Conservation (phyloP, 2,888 invertebrate species). For the Acrocera orbiculus region DNA sequence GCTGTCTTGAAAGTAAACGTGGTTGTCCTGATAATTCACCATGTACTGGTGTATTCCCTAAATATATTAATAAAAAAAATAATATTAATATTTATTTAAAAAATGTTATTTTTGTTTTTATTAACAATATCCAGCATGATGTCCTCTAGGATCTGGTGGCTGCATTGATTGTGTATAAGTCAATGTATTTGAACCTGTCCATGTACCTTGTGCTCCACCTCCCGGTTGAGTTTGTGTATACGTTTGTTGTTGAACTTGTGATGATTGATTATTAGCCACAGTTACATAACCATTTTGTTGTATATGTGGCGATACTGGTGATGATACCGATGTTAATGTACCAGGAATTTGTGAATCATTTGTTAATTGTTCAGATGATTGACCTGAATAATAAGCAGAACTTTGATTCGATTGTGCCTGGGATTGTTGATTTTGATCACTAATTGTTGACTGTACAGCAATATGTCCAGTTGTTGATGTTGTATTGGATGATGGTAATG, state of each 20-base stretch:
- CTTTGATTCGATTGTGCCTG: slow-evolving; percentile 17
- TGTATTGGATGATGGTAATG: slow-evolving; percentile 6
- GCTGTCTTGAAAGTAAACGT: slow-evolving; percentile 60
- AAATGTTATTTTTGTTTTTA: slow-evolving; percentile 3
- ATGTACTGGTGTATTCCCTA: slow-evolving; percentile 26
- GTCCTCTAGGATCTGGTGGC: slow-evolving; percentile 47
- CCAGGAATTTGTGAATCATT: slow-evolving; percentile 22
- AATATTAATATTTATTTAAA: neutral
- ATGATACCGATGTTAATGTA: slow-evolving; percentile 16
- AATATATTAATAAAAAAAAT: neutral
- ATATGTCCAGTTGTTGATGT: slow-evolving; percentile 18
- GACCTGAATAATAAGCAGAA: slow-evolving; percentile 15
- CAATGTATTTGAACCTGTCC: slow-evolving; percentile 80
- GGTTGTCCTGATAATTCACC: slow-evolving; percentile 25
- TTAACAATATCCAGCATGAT: slow-evolving; percentile 48
- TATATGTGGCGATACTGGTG: slow-evolving; percentile 22
- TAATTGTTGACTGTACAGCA: slow-evolving; percentile 22
- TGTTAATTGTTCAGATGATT: slow-evolving; percentile 19
- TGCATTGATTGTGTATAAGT: slow-evolving; percentile 85
- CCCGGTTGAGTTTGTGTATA: slow-evolving; percentile 25
- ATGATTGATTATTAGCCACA: slow-evolving; percentile 17
- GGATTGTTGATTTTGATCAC: slow-evolving; percentile 20
- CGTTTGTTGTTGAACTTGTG: slow-evolving; percentile 31
- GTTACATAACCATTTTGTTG: slow-evolving; percentile 31
- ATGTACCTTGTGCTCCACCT: slow-evolving; percentile 45